Evolutionary conservation across 2,888 invertebrate genomes (phyloP), one percentile per base, ranked within the genome.

Genomic region (Phyllotreta cruciferae): DNA sequence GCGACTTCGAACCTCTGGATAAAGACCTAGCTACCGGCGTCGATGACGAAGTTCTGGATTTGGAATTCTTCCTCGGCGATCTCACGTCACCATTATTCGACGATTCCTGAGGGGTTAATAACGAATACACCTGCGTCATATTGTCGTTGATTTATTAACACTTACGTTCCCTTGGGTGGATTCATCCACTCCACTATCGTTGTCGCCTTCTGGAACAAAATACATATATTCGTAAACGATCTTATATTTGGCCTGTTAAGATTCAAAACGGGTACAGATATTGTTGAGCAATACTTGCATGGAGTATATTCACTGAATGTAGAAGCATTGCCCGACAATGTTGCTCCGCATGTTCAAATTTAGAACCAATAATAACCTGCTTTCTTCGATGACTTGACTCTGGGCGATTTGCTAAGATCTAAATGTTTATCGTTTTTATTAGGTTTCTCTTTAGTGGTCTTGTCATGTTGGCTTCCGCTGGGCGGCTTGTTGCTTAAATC

Each of bases 161-260:
- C 90, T 87, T 83, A 92, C 90, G 83, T 90, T 88, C 81, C 90
- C 90, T 81, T 91, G 91, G 58, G 90, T 90, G 62, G 90, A 88
- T 80, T 92, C 92, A 79, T 92, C 91, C 36, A 91, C 91, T 47
- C 91, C 92, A 77, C 91, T 92, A 75, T 92, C 92, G 74, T 92
- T 92, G 79, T 91, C 92, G 39, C 90, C 90, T 83, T 92, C 93
- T 93, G 87, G 70, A 83, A 85, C 81, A 82, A 75, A 64, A 72
- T 70, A 73, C 72, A 67, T n/a, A 3, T 14, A 11, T 52, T 3
- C 13, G 35, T 36, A 57, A 65, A 55, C 36, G 24, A 24, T 24
- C 4, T 24, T 24, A 49, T 56, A 36, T 41, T 14, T 36, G 6
- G 9, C 10, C 9, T 9, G 13, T 37, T 45, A 45, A 8, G 45